Evolutionary conservation across 2,888 invertebrate species (phyloP).

Genomic region (Platypus cylindrus): DNA sequence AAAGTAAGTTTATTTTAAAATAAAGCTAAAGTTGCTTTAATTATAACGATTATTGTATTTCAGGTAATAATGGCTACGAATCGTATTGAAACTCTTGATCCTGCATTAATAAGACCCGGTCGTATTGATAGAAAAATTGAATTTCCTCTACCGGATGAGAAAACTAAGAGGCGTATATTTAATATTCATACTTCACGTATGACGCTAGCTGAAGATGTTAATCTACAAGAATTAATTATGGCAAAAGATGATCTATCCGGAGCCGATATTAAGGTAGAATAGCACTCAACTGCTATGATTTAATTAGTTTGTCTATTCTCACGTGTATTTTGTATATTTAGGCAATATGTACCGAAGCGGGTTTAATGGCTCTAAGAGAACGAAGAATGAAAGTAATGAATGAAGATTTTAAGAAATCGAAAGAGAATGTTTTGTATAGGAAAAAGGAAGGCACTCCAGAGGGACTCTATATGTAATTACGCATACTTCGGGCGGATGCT

Average conservation of each 20-base stretch:
- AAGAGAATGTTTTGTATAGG: slow-evolving; percentile 96
- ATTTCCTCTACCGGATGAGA: slow-evolving; percentile 97
- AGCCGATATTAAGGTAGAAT: slow-evolving; percentile 75
- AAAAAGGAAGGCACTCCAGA: slow-evolving; percentile 99
- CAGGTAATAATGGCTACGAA: slow-evolving; percentile 96
- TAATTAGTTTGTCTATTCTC: background rate
- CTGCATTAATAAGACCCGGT: slow-evolving; percentile 95
- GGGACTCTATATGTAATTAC: slow-evolving; percentile 83
- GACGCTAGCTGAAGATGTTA: slow-evolving; percentile 95
- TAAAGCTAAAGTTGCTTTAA: background rate
- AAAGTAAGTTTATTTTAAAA: slow-evolving; percentile 47
- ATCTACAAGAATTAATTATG: slow-evolving; percentile 92
- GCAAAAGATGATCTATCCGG: slow-evolving; percentile 99
- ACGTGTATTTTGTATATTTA: slow-evolving; percentile 27
- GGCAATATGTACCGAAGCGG: slow-evolving; percentile 99
- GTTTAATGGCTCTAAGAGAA: slow-evolving; percentile 92
- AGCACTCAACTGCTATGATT: slow-evolving; percentile 1
- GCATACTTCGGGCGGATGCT: too few relatives aligned
- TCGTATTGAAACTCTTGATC: slow-evolving; percentile 96
- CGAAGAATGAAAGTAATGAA: slow-evolving; percentile 99
- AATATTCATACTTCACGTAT: slow-evolving; percentile 98
- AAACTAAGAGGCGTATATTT: slow-evolving; percentile 93
- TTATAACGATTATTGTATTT: slow-evolving; percentile 13
- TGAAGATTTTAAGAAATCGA: slow-evolving; percentile 98
- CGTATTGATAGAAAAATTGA: slow-evolving; percentile 99